Base-by-base conservation (phyloP, 2,888 invertebrate species). In the Eledona agricola region DNA sequence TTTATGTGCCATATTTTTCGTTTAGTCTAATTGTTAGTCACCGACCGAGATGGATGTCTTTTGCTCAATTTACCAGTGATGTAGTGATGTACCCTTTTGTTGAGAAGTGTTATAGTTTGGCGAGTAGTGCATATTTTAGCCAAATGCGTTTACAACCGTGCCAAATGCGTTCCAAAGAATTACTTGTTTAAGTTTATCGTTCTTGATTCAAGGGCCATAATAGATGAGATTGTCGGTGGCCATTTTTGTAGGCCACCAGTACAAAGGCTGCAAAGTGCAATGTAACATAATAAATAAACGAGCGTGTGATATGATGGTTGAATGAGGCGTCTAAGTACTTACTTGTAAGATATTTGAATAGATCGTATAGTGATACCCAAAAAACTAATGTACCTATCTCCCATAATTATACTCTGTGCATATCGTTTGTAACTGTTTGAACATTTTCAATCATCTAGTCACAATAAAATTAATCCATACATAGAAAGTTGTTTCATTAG, bases 401-500 rank as follows among this genome's bases (percentile, higher is more conserved):
- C 61, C 61, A 67, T 63, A 70, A 72, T 72, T 74, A 76, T 75
- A 77, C 74, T 74, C 74, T 76, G 72, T 73, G 76, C 77, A 78
- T 77, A 77, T 78, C 76, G 76, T 83, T 83, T 84, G 81, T 83
- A 83, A 82, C 76, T 81, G 80, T 74, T 75, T 68, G 65, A 69
- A 72, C 67, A 74, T 80, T 82, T 78, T 77, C 81, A 82, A 80
- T 82, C 83, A 82, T 84, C 84, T 84, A 84, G 84, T 84, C 84
- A 84, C 80, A 83, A 83, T 83, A 69, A 83, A 81, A 73, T 64
- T 66, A 66, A 70, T 69, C 65, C 69, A 69, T 66, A 66, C 64
- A 60, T 62, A 50, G 31, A 32, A 25, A 40, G 40, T 45, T 25
- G 29, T 50, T 28, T 26, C 7, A 4, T 12, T 35, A 0, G 2